Percentiles rank a stretch among this genome's conserved stretches.
Evolutionary conservation across 2,113 vertebrate genomes (phyloP).

Genomic region (Ardeotis arabs): DNA sequence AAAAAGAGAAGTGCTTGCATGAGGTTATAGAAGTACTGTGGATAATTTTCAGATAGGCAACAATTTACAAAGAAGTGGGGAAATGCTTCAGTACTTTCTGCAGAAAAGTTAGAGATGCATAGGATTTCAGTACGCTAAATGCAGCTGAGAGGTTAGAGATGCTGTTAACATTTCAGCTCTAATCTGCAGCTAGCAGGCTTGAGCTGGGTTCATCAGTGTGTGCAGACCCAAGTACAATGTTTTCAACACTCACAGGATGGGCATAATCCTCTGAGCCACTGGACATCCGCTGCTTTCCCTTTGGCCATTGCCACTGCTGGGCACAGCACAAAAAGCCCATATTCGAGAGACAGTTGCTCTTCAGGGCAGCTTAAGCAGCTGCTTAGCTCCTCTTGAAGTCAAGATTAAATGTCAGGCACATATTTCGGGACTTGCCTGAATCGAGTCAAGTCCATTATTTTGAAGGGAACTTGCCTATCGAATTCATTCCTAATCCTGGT

Average conservation of each 20-base stretch:
- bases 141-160: not conserved
- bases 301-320: not conserved
- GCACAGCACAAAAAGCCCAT: not conserved
- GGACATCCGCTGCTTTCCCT: not conserved
- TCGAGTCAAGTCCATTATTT: not conserved
- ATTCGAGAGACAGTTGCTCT: not conserved
- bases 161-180: not conserved
- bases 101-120: not conserved
- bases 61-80: not conserved
- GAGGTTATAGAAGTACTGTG: not conserved
- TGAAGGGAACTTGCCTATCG: not conserved
- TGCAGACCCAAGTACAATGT: not conserved
- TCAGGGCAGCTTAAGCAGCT: not conserved
- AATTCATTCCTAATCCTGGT: not conserved
- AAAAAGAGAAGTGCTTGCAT: not conserved
- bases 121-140: not conserved
- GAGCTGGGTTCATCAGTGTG: not conserved
- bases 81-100: not conserved
- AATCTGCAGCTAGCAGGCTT: not conserved
- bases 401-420: not conserved
- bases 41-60: not conserved
- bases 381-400: not conserved
- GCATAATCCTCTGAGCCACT: not conserved
- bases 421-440: not conserved
- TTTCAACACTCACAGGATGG: not conserved